These are phyloP conservation scores for Polietes domitor DNA, from an alignment of 2,888 invertebrate genomes.

Conservation along the genomic window DNA sequence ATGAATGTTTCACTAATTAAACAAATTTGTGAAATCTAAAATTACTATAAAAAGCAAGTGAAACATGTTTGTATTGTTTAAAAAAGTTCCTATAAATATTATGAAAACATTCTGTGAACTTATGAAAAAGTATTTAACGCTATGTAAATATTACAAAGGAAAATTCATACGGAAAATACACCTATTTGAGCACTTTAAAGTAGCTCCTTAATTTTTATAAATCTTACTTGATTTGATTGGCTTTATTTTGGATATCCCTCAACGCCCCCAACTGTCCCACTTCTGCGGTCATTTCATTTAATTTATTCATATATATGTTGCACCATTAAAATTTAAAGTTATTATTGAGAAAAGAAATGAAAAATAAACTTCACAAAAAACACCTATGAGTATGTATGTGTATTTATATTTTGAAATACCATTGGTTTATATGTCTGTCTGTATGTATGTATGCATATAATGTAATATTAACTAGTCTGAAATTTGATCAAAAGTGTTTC, in stretches of 20 bases:
- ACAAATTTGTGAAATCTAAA: no score
- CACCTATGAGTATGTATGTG: conserved; percentile 13
- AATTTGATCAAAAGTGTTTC: conserved; percentile 44
- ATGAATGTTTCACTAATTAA: no score
- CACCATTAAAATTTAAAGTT: not conserved
- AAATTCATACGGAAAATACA: no score
- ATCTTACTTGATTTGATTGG: no score
- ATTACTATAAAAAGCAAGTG: no score
- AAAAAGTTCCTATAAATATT: no score
- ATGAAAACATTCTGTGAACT: no score
- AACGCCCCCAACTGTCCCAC: not conserved
- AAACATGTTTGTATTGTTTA: no score
- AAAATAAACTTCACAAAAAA: conserved; percentile 28
- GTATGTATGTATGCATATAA: not conserved
- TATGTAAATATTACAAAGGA: no score
- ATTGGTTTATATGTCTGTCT: conserved; percentile 13
- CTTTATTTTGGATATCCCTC: not conserved
- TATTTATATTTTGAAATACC: conserved; percentile 5
- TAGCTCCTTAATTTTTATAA: no score
- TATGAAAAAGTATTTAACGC: no score
- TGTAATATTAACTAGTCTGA: not conserved
- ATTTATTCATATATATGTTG: not conserved
- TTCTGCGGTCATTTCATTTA: not conserved
- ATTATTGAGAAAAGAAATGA: not conserved
- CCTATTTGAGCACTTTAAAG: no score